phyloP scores from a whole-genome alignment of 1,140 invertebrate genomes.

The Idris sp. region DNA sequence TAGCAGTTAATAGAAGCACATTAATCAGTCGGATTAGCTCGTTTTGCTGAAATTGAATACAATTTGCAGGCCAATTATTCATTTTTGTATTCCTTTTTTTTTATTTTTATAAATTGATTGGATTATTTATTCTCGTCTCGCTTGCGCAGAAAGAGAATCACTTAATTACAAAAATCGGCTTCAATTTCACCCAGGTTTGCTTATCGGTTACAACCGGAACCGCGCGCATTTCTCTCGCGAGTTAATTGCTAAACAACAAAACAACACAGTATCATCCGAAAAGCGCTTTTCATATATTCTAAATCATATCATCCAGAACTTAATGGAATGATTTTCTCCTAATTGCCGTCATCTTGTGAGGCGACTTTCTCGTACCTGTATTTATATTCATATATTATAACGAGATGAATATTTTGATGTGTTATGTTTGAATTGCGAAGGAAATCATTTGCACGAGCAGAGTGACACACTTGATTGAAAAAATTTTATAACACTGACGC shows the following conservation, averaged over 20 bases:
- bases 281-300: too few species aligned
- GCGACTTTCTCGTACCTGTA: slow-evolving; percentile 18
- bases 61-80: slow-evolving; percentile 7
- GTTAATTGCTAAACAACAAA: slow-evolving; percentile 18
- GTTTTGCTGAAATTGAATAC: slow-evolving; percentile 12
- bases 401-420: too few species aligned
- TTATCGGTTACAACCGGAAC: slow-evolving; percentile 36
- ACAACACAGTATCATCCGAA: too few species aligned
- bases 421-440: too few species aligned
- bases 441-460: slow-evolving; percentile 35
- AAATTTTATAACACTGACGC: slow-evolving; percentile 37
- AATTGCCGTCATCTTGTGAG: slow-evolving; percentile 18
- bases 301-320: too few species aligned
- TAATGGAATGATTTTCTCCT: slow-evolving; percentile 15
- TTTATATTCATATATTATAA: too few species aligned
- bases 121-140: slow-evolving; percentile 12
- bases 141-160: slow-evolving; percentile 3
- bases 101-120: too few species aligned
- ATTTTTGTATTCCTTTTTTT: slow-evolving; percentile 7
- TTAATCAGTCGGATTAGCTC: slow-evolving; percentile 25
- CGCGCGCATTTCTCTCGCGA: slow-evolving; percentile 29
- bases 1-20: slow-evolving; percentile 8
- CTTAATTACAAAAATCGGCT: slow-evolving; percentile 31
- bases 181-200: slow-evolving; percentile 17
- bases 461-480: slow-evolving; percentile 60